Percentiles rank a stretch among this genome's conserved stretches.
Evolutionary conservation across 2,888 invertebrate species (phyloP).

Genomic region (Noctua fimbriata): DNA sequence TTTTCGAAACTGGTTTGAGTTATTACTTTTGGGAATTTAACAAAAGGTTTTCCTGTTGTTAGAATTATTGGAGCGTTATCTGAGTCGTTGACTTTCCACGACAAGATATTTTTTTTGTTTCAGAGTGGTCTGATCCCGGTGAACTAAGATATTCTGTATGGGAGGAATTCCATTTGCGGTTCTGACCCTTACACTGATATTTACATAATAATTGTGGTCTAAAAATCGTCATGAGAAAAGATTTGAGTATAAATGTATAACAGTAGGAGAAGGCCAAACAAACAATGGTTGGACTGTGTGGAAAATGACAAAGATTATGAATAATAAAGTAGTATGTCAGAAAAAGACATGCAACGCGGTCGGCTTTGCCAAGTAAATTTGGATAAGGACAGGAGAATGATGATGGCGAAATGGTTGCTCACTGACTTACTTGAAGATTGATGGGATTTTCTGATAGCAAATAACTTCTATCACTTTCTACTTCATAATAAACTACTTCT

Average conservation of each 20-base stretch:
- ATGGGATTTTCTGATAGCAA: neutral
- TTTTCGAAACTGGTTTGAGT: neutral
- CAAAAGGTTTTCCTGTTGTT: neutral
- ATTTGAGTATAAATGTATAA: too few species aligned
- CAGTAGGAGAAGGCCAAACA: too few species aligned
- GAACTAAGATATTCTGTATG: neutral
- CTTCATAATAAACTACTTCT: neutral
- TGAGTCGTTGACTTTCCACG: neutral
- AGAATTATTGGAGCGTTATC: too few species aligned
- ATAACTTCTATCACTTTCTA: neutral
- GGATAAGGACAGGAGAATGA: neutral
- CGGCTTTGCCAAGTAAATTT: neutral
- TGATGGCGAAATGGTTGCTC: neutral
- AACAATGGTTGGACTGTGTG: neutral
- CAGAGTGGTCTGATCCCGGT: neutral
- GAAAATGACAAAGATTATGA: too few species aligned
- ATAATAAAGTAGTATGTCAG: too few species aligned
- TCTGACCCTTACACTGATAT: neutral
- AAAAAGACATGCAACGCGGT: too few species aligned
- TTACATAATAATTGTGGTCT: neutral
- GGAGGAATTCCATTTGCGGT: neutral
- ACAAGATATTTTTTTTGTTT: neutral
- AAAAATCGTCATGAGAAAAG: too few species aligned
- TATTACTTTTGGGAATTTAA: neutral
- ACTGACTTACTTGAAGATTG: neutral